Conservation (phyloP, 1,140 invertebrate genomes). For the Heterodera schachtii region DNA sequence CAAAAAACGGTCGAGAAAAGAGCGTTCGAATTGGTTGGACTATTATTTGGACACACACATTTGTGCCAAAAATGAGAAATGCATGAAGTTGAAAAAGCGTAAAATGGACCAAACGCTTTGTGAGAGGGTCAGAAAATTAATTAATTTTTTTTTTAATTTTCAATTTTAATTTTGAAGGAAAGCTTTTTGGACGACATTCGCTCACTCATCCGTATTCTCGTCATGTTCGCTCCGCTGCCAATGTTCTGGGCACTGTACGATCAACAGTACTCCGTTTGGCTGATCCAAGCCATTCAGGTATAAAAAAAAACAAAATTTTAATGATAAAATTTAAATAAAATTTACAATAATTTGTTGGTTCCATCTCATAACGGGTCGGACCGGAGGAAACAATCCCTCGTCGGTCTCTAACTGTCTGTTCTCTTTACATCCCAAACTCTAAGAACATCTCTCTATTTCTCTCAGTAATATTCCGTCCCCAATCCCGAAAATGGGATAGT, state of each 20-base stretch:
- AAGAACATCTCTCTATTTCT: no score
- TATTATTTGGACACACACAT: conserved; percentile 52
- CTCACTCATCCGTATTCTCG: conserved; percentile 25
- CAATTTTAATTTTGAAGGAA: background rate
- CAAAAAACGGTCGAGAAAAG: conserved; percentile 27
- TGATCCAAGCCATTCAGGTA: conserved; percentile 51
- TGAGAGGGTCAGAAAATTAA: conserved; percentile 1
- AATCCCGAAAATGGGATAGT: no score
- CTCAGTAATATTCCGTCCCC: no score
- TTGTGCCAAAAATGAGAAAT: conserved; percentile 77
- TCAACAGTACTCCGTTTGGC: conserved; percentile 66
- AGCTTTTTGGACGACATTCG: conserved; percentile 28
- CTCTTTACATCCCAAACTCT: no score
- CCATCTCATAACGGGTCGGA: no score
- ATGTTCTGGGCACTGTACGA: conserved; percentile 73
- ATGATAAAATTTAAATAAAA: no score
- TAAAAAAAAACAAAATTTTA: background rate
- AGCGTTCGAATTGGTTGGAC: conserved; percentile 35
- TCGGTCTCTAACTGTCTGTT: no score
- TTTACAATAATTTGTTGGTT: no score
- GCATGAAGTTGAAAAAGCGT: conserved; percentile 41
- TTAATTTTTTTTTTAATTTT: background rate
- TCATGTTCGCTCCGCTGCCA: conserved; percentile 26
- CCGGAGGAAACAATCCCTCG: no score
- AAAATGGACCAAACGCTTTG: conserved; percentile 25